Base-by-base conservation (phyloP, 2,888 invertebrate genomes). In the Argynnis bischoffii region DNA sequence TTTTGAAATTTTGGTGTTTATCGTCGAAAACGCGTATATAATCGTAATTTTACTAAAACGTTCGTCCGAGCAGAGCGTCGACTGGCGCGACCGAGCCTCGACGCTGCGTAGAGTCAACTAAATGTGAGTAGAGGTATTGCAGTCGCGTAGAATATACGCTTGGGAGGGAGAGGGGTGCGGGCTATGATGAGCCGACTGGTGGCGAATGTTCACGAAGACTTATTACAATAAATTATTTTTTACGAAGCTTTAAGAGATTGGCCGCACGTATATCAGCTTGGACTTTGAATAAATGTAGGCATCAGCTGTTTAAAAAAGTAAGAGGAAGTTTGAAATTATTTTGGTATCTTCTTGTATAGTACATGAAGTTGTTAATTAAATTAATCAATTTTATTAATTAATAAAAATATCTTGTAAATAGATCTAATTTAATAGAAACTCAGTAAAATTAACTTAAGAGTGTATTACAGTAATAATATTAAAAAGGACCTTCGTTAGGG, bases 181-280 rank as follows among this genome's bases (percentile, higher is more conserved):
- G 86, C 80, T 80, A 82, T 81, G 88, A 86, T 84, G 87, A 85
- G 83, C 89, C 92, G 93, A 93, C 84, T 82, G 82, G 87, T 86
- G 88, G 90, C 93, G 93, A 93, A 86, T 86, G 87, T 85, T 86
- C 89, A 88, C 93, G 92, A 92, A 82, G 87, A 87, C 88, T 89
- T 90, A 91, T 90, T 90, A 91, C 87, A 91, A 90, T 90, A 91
- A 90, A 90, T 91, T 88, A 88, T 90, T 88, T 89, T 89, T 88
- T 90, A 86, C 85, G 82, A 82, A 87, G 88, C 87, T 90, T 88
- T 85, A 82, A 83, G 83, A 86, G 84, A 87, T 88, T 87, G 86
- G 82, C 82, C 84, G 81, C 81, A 80, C 82, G 83, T 84, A 82
- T 82, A 76, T 77, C 72, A 75, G 84, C 84, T 84, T 85, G 85